Evolutionary conservation across 2,888 invertebrate species (phyloP).

Genomic region (Scrobipalpa atriplicella): DNA sequence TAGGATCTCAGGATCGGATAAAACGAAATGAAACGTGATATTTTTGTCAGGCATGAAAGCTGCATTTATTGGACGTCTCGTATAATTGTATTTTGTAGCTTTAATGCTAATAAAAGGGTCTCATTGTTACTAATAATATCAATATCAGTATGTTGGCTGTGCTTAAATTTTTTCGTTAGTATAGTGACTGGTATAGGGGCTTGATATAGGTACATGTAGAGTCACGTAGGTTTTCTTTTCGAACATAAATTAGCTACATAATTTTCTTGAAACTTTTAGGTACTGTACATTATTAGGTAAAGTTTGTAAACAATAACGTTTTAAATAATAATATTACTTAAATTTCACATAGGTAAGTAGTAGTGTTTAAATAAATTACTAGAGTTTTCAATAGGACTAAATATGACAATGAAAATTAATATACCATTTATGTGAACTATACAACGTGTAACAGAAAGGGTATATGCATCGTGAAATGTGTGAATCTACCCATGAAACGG

Average conservation of each 20-base stretch:
- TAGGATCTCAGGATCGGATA: conserved; percentile 69
- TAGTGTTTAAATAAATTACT: too few relatives aligned
- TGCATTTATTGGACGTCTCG: conserved; percentile 59
- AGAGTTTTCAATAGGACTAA: too few relatives aligned
- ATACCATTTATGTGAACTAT: too few relatives aligned
- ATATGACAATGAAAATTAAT: too few relatives aligned
- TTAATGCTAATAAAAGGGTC: conserved; percentile 46
- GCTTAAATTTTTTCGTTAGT: background rate
- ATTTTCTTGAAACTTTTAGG: background rate
- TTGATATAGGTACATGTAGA: background rate
- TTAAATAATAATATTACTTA: too few relatives aligned
- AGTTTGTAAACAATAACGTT: too few relatives aligned
- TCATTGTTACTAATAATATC: conserved; percentile 31
- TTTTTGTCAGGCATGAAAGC: conserved; percentile 67
- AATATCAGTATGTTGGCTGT: conserved; percentile 14
- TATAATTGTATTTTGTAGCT: conserved; percentile 49
- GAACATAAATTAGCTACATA: background rate
- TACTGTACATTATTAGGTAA: too few relatives aligned
- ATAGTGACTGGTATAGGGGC: background rate
- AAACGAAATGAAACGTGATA: conserved; percentile 72
- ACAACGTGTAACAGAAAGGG: too few relatives aligned
- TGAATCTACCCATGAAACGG: too few relatives aligned
- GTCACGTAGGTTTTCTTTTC: background rate
- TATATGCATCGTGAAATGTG: too few relatives aligned
- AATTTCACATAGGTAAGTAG: too few relatives aligned